phyloP scores from a whole-genome alignment of 2,113 vertebrate genomes.

The Sinocyclocheilus rhinocerous region DNA sequence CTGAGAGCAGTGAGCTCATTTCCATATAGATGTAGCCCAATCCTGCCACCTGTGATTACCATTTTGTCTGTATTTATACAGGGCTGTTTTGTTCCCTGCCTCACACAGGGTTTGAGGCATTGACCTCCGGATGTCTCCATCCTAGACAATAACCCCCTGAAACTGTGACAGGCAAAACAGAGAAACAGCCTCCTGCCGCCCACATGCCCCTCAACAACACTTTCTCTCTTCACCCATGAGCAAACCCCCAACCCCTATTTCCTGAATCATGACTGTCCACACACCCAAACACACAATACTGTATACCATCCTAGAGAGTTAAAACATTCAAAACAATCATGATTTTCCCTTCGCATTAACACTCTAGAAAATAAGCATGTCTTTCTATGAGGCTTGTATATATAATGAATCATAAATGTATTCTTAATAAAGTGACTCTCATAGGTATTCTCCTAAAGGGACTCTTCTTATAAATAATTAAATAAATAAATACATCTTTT shows the following conservation, averaged over 20 bases:
- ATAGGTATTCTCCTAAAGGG: no score
- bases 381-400: no score
- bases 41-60: conserved; percentile 55
- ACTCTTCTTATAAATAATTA: no score
- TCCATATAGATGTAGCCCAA: conserved; percentile 22
- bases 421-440: no score
- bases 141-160: conserved; percentile 50
- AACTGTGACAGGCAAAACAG: conserved; percentile 36
- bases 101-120: conserved; percentile 47
- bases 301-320: not conserved
- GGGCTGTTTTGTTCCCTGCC: conserved; percentile 43
- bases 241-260: not conserved
- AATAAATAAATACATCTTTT: no score
- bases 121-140: conserved; percentile 57
- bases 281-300: not conserved
- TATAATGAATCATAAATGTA: no score
- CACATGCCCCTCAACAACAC: not conserved
- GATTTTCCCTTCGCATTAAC: no score
- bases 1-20: no score
- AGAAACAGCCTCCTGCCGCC: conserved; percentile 34
- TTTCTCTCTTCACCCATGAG: conserved; percentile 16
- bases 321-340: not conserved
- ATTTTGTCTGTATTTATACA: conserved; percentile 40
- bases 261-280: not conserved
- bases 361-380: no score